Base-by-base conservation (phyloP, 2,113 vertebrate genomes). In the Menura novaehollandiae region DNA sequence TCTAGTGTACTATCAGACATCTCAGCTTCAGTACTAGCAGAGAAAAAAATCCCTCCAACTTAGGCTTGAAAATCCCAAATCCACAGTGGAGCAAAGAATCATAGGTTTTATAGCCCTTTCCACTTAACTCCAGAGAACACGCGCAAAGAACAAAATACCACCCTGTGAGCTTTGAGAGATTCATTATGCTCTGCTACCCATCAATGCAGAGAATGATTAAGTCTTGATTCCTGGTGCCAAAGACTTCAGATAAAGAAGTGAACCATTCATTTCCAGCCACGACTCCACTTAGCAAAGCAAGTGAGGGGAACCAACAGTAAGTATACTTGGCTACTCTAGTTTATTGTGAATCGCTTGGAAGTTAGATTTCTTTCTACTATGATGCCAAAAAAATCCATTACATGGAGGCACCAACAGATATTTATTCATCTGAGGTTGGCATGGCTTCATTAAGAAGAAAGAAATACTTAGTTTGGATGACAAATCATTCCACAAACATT, bases 381-480 rank as follows among this genome's bases (percentile, higher is more conserved):
- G 55, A 80, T 82, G 69, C 53, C 1, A 19, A 92, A 91, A 92
- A 94, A 82, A 87, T 79, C 87, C 71, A 89, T 79, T 79, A 60
- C 0, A 0, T 33, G 27, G 39, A 85, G 71, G 74, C 55, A 93
- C n/a, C 51, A 15, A 59, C n/a, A 80, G 68, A 17, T 91, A 89
- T 15, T 95, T 94, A 88, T 69, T 88, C 52, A 76, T 73, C 72
- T 67, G 75, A 83, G 51, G 58, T 73, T 74, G 85, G 67, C 58
- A 80, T 16, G n/a, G 90, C 59, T 85, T 95, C 90, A 80, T n/a
- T 47, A 88, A 93, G 55, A 91, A 96, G 74, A 53, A 93, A 81
- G 69, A 81, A 96, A 93, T 88, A 91, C 71, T 85, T 85, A 23
- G 33, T 91, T 68, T 78, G 68, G 79, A 82, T 94, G 81, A 94